A percentile compares a stretch with the other conserved stretches of the same genome.
Conservation (phyloP, 2,797 vertebrate genomes). For the Pantherophis vulpinus region DNA sequence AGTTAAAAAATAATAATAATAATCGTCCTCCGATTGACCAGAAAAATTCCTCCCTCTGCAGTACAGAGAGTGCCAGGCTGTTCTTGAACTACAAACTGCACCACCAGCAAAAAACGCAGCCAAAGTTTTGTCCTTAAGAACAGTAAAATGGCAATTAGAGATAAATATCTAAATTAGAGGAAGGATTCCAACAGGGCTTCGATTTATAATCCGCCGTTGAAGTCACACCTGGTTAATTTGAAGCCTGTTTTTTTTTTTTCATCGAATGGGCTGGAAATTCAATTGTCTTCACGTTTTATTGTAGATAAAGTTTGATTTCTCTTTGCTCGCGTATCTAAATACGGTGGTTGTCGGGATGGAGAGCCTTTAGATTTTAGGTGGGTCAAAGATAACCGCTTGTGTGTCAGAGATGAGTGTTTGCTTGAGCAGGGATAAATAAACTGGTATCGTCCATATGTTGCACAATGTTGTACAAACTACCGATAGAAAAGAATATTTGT, state of each 20-base stretch:
- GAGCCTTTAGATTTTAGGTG: not conserved
- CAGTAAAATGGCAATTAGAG: not conserved
- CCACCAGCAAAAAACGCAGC: too few species aligned
- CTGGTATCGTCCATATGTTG: not conserved
- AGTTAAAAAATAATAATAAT: not conserved
- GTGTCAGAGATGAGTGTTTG: not conserved
- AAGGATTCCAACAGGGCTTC: not conserved
- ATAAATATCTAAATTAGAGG: not conserved
- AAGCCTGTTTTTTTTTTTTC: not conserved
- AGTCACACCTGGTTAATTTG: not conserved
- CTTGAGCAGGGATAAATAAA: too few species aligned
- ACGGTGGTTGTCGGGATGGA: fast-evolving
- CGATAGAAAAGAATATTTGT: too few species aligned
- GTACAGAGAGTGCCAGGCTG: not conserved
- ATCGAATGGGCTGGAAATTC: not conserved
- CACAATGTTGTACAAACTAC: not conserved
- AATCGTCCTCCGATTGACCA: not conserved
- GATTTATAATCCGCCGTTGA: not conserved
- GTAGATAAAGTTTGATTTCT: not conserved
- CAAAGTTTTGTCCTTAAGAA: not conserved
- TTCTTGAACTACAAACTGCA: not conserved
- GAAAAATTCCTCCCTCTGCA: not conserved
- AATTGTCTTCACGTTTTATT: not conserved
- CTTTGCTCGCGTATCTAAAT: not conserved
- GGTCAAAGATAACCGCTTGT: not conserved